Evolutionary conservation across 2,113 vertebrate genomes (phyloP).

Genomic region (Oxyruncus cristatus): DNA sequence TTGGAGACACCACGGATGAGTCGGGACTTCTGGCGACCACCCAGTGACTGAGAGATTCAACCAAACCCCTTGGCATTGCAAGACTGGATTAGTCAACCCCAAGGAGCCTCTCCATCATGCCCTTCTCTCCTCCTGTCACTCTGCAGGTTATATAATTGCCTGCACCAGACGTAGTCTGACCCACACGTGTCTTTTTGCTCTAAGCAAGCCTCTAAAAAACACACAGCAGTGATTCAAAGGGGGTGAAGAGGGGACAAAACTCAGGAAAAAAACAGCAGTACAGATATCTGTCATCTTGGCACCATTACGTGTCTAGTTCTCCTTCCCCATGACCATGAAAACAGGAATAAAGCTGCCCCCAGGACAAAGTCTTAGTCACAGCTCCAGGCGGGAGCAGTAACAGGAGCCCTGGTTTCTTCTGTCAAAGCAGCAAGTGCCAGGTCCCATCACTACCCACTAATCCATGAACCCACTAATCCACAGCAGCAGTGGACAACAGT

Average conservation of each 20-base stretch:
- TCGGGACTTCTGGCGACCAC: background rate
- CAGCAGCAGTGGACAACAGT: background rate
- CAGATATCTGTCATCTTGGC: background rate
- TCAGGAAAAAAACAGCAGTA: background rate
- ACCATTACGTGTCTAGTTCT: background rate
- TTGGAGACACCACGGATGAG: background rate
- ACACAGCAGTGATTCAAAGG: background rate
- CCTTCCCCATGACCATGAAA: background rate
- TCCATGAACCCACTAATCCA: rapidly evolving
- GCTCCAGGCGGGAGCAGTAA: background rate
- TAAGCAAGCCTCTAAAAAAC: background rate
- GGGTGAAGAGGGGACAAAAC: background rate
- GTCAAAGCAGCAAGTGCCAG: rapidly evolving
- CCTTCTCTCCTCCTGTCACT: background rate
- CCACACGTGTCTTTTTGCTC: rapidly evolving
- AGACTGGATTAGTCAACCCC: background rate
- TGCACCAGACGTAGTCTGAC: background rate
- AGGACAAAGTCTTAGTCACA: background rate
- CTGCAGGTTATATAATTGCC: rapidly evolving
- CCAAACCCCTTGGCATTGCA: background rate
- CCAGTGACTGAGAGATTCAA: rapidly evolving
- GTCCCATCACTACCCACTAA: background rate
- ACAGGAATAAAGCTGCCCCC: background rate
- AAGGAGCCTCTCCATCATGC: background rate
- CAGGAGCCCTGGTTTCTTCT: background rate